Conservation (phyloP, 1,140 invertebrate genomes). For the Drosophila azteca region DNA sequence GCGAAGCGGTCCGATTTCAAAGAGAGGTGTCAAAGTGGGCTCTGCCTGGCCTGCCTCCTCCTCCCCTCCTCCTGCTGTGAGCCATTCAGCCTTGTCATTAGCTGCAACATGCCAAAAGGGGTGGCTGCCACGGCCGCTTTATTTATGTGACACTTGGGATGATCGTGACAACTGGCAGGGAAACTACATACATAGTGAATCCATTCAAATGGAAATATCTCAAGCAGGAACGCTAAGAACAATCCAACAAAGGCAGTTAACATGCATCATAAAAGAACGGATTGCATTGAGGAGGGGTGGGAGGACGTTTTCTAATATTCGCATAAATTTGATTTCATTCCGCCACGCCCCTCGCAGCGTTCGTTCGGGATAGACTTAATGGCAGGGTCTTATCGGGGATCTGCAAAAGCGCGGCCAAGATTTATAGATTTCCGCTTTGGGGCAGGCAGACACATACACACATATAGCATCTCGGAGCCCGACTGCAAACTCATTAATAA, state of each 20-base stretch:
- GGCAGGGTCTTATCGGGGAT: constrained; percentile 29
- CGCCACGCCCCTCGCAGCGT: constrained; percentile 32
- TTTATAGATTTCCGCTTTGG: constrained; percentile 61
- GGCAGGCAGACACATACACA: constrained; percentile 24
- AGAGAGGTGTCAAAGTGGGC: constrained; percentile 53
- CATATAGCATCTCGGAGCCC: constrained; percentile 37
- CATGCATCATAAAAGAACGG: constrained; percentile 4
- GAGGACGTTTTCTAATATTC: constrained; percentile 53
- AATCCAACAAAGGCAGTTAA: constrained; percentile 21
- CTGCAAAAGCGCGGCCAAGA: constrained; percentile 46
- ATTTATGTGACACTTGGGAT: constrained; percentile 65
- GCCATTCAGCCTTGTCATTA: constrained; percentile 28
- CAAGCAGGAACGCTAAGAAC: constrained; percentile 11
- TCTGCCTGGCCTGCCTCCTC: constrained; percentile 2
- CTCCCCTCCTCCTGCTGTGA: constrained; percentile 44
- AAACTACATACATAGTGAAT: constrained; percentile 19
- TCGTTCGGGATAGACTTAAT: background rate
- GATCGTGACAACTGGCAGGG: constrained; percentile 42
- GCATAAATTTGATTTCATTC: constrained; percentile 48
- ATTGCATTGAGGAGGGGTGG: constrained; percentile 4
- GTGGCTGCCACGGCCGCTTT: constrained; percentile 26
- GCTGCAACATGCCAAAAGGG: constrained; percentile 26
- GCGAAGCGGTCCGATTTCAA: constrained; percentile 27
- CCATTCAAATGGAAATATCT: constrained; percentile 62
- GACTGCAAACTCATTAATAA: constrained; percentile 67